phyloP scores from a whole-genome alignment of 2,113 vertebrate species.

The Leucoraja erinaceus region DNA sequence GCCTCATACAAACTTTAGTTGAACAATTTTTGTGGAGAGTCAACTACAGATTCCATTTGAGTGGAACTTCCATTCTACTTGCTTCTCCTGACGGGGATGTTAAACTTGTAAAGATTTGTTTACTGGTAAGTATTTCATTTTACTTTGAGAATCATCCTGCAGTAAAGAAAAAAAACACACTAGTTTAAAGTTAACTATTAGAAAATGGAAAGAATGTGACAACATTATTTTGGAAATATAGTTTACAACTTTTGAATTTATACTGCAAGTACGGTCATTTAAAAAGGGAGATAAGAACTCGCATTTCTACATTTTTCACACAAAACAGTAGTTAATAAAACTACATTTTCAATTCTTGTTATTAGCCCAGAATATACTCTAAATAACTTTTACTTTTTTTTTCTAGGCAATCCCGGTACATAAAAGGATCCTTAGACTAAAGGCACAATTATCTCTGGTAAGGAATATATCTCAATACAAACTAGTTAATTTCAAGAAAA shows the following conservation, averaged over 20 bases:
- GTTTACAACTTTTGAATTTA: neutral
- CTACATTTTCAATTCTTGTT: neutral
- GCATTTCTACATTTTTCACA: neutral
- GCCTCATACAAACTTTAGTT: too few relatives aligned
- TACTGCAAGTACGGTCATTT: neutral
- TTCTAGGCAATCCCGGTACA: neutral
- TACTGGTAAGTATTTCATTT: conserved; percentile 6
- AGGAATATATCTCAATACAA: neutral
- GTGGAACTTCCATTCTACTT: neutral
- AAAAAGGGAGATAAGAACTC: neutral
- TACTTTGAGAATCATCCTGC: neutral
- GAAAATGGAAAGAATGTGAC: neutral
- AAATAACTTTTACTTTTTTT: neutral
- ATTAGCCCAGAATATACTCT: neutral
- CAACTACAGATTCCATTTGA: neutral
- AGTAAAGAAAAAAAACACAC: neutral
- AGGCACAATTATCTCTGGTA: neutral
- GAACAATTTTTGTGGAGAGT: neutral
- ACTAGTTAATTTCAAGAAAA: neutral
- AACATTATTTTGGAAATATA: neutral
- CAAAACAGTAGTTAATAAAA: neutral
- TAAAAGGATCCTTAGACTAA: neutral
- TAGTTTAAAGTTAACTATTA: neutral
- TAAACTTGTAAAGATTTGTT: neutral
- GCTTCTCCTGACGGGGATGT: neutral